phyloP scores from a whole-genome alignment of 2,113 vertebrate species.

The Ctenomys sociabilis region DNA sequence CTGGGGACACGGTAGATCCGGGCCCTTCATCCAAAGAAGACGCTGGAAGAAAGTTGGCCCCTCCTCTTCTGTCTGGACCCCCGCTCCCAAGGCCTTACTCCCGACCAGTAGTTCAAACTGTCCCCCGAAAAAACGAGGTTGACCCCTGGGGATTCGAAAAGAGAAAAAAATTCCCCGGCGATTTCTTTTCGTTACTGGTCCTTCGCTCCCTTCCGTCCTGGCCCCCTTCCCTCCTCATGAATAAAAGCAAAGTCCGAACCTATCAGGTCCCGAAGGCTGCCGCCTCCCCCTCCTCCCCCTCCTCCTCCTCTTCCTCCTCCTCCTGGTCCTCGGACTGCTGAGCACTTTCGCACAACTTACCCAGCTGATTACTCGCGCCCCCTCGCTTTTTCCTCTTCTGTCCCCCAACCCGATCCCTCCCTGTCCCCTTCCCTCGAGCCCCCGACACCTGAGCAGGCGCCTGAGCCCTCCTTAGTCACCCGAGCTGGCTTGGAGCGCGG shows the following conservation, averaged over 20 bases:
- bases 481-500: neutral
- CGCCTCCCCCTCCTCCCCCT: slow-evolving; percentile 79
- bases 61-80: neutral
- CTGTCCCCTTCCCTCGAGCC: neutral
- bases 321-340: slow-evolving; percentile 78
- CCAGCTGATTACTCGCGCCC: slow-evolving; percentile 85
- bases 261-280: slow-evolving; percentile 87
- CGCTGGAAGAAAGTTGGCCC: slow-evolving; percentile 26
- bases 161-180: slow-evolving; percentile 37
- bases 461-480: neutral
- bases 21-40: neutral
- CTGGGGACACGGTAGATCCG: neutral
- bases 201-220: slow-evolving; percentile 81
- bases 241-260: slow-evolving; percentile 93
- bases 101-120: neutral
- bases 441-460: slow-evolving; percentile 36
- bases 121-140: slow-evolving; percentile 67
- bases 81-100: neutral
- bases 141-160: slow-evolving; percentile 58
- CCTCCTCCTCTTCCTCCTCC: slow-evolving; percentile 65
- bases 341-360: slow-evolving; percentile 90
- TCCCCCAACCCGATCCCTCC: neutral
- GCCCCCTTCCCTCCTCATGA: slow-evolving; percentile 89
- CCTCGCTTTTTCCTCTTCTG: slow-evolving; percentile 22
- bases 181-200: slow-evolving; percentile 87